Evolutionary conservation across 2,888 invertebrate genomes (phyloP).

Genomic region (Heliconius sara): DNA sequence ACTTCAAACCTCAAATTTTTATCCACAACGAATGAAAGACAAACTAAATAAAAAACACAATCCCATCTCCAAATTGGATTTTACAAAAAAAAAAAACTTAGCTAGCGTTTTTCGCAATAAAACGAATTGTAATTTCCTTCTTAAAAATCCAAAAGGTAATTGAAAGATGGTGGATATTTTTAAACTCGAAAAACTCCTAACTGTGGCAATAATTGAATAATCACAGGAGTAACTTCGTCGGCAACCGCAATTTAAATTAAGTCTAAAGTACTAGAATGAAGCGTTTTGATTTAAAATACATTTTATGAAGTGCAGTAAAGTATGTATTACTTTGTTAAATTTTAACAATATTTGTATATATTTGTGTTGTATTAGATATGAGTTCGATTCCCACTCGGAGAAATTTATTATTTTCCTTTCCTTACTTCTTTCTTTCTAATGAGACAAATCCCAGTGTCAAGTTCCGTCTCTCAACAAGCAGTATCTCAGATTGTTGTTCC

Average conservation of each 20-base stretch:
- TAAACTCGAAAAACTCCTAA: constrained; percentile 48
- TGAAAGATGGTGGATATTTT: constrained; percentile 47
- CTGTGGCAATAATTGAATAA: constrained; percentile 62
- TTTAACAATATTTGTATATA: not conserved
- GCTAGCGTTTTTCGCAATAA: constrained; percentile 42
- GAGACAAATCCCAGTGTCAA: too few relatives aligned
- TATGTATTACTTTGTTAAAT: not conserved
- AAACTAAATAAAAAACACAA: constrained; percentile 20
- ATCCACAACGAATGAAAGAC: constrained; percentile 13
- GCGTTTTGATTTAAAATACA: constrained; percentile 44
- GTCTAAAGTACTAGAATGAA: constrained; percentile 38
- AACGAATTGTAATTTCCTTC: constrained; percentile 45
- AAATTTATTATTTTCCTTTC: too few relatives aligned
- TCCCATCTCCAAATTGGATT: constrained; percentile 43
- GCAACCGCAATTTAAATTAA: constrained; percentile 51
- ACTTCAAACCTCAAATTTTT: not conserved
- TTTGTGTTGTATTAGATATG: not conserved
- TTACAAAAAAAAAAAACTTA: constrained; percentile 41
- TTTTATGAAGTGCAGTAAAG: not conserved
- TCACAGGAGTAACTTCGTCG: constrained; percentile 56
- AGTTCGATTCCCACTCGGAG: not conserved
- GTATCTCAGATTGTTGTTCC: too few relatives aligned
- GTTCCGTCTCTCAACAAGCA: too few relatives aligned
- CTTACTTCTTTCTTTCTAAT: too few relatives aligned
- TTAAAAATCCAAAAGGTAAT: constrained; percentile 44